phyloP scores from a whole-genome alignment of 2,113 vertebrate species.

The Pipra filicauda region DNA sequence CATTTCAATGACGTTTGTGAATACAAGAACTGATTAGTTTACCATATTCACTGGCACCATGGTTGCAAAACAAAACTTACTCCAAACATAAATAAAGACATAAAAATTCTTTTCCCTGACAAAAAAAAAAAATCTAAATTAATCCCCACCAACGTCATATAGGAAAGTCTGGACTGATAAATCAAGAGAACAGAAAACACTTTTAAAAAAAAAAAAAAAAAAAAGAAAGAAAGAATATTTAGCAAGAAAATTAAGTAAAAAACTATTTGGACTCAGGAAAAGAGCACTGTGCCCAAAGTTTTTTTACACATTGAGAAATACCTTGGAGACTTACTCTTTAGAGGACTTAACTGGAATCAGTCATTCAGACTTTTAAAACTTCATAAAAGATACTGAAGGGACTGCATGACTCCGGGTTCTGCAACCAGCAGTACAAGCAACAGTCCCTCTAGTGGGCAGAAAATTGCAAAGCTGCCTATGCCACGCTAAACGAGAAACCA shows the following conservation, averaged over 20 bases:
- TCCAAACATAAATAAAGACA: constrained; percentile 17
- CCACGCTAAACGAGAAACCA: not conserved
- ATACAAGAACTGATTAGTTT: not conserved
- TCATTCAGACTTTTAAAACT: constrained; percentile 2
- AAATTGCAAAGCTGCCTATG: not conserved
- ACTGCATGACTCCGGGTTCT: not conserved
- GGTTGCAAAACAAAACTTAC: constrained; percentile 42
- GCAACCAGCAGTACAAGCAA: not conserved
- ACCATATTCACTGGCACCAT: constrained; percentile 14
- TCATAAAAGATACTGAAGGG: not conserved
- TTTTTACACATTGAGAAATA: not conserved
- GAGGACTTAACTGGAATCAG: not conserved
- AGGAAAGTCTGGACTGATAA: not conserved
- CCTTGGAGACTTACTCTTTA: not conserved
- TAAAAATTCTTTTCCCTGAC: not conserved
- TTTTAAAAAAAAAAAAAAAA: not conserved
- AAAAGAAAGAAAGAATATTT: not conserved
- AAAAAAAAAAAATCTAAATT: not conserved
- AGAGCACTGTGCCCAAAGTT: not conserved
- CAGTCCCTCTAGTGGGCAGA: constrained; percentile 56
- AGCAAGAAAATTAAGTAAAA: not conserved
- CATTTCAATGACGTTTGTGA: not conserved
- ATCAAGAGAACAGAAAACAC: not conserved
- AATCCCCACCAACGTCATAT: not conserved
- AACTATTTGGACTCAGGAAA: not conserved